Conservation (phyloP, 2,797 vertebrate species). For the Sebastes wilsoni region DNA sequence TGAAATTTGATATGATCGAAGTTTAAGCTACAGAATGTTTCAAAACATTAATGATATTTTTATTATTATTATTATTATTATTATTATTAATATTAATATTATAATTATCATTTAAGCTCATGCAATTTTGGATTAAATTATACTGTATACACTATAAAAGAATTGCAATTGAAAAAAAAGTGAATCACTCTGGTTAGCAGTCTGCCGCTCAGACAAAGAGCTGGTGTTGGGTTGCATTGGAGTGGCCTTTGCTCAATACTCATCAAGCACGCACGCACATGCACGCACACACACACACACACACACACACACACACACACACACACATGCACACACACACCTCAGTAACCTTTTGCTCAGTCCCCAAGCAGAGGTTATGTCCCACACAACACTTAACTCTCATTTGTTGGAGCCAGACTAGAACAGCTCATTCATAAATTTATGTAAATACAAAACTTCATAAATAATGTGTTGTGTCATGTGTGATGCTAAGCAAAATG, state of each 20-base stretch:
- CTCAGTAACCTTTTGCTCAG: constrained; percentile 55
- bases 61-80: background rate
- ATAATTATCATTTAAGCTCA: background rate
- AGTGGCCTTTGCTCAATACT: constrained; percentile 74
- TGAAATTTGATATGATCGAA: background rate
- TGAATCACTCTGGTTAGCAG: constrained; percentile 37
- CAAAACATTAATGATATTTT: background rate
- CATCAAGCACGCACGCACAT: constrained; percentile 35
- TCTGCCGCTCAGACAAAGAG: constrained; percentile 68
- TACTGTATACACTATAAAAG: background rate
- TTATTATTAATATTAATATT: background rate
- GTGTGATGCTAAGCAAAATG: background rate
- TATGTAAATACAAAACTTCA: constrained; percentile 27
- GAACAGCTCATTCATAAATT: constrained; percentile 65
- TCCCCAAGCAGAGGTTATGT: constrained; percentile 61
- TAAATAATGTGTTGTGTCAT: constrained; percentile 26
- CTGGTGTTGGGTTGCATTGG: constrained; percentile 78
- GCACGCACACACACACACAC: constrained; percentile 38
- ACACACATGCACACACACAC: constrained; percentile 39
- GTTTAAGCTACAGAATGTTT: background rate
- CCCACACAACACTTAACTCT: constrained; percentile 59
- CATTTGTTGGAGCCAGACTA: constrained; percentile 47
- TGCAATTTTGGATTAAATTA: background rate
- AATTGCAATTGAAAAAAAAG: constrained; percentile 32
- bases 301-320: constrained; percentile 17